Evolutionary conservation across 1,140 invertebrate species (phyloP).

Genomic region (Atta texana): DNA sequence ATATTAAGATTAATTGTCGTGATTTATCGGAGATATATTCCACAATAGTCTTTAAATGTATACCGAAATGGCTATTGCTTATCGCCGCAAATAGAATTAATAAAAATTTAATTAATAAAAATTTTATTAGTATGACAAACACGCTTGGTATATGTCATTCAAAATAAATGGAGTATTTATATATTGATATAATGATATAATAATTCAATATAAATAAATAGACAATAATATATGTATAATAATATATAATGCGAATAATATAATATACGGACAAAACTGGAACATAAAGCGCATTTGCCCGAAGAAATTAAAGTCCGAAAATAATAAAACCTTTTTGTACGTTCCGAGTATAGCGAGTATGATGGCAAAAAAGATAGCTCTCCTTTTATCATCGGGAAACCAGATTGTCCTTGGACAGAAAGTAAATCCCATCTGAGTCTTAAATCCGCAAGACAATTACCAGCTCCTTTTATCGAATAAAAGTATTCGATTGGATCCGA

Average conservation of each 20-base stretch:
- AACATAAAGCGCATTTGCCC: background rate
- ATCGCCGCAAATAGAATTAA: background rate
- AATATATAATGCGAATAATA: background rate
- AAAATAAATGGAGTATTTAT: constrained; percentile 1
- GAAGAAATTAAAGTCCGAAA: background rate
- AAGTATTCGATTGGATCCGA: constrained; percentile 26
- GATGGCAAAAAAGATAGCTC: background rate
- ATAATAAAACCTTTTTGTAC: background rate
- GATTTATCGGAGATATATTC: constrained; percentile 7
- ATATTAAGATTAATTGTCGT: constrained; percentile 40
- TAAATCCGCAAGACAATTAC: constrained; percentile 36
- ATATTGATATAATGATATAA: background rate
- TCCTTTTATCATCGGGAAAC: constrained; percentile 29
- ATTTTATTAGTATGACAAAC: background rate
- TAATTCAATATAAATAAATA: constrained; percentile 1
- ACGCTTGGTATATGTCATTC: background rate
- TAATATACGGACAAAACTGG: background rate
- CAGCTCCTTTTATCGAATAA: constrained; percentile 36
- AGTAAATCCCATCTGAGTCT: constrained; percentile 21
- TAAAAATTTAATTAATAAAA: background rate
- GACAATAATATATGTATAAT: constrained; percentile 8
- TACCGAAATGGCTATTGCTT: background rate
- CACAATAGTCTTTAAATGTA: background rate
- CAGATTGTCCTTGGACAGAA: constrained; percentile 11
- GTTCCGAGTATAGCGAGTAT: background rate